Conservation (phyloP, 2,797 vertebrate genomes). For the Lacerta bilineata region DNA sequence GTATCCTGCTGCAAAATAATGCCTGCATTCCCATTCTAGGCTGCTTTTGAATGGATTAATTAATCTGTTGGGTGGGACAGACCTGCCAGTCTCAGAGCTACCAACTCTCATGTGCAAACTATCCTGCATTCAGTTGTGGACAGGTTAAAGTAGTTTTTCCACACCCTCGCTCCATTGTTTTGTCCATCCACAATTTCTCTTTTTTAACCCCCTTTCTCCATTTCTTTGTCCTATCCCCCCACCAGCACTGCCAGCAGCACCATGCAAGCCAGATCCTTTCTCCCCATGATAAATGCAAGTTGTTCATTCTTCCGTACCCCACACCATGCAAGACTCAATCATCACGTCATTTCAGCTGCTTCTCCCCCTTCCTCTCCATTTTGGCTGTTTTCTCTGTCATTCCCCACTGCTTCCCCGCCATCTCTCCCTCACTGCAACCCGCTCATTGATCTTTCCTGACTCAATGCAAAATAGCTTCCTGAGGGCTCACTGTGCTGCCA, state of each 20-base stretch:
- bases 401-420: too few species aligned
- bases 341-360: too few species aligned
- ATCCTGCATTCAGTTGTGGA: not conserved
- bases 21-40: not conserved
- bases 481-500: too few species aligned
- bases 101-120: not conserved
- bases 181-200: not conserved
- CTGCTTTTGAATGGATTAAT: not conserved
- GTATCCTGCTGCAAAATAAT: slow-evolving; percentile 10
- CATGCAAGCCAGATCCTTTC: not conserved
- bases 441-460: too few species aligned
- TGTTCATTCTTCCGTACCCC: too few species aligned
- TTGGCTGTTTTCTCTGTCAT: too few species aligned
- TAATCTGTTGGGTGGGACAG: not conserved
- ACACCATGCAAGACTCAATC: too few species aligned
- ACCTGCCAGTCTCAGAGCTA: not conserved
- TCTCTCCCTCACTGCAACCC: too few species aligned
- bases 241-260: not conserved
- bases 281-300: too few species aligned
- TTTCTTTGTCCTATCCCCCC: not conserved
- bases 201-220: not conserved
- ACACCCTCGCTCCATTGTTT: not conserved
- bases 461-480: too few species aligned
- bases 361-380: too few species aligned
- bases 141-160: not conserved